phyloP scores from a whole-genome alignment of 2,113 vertebrate genomes.

The Carassius auratus region DNA sequence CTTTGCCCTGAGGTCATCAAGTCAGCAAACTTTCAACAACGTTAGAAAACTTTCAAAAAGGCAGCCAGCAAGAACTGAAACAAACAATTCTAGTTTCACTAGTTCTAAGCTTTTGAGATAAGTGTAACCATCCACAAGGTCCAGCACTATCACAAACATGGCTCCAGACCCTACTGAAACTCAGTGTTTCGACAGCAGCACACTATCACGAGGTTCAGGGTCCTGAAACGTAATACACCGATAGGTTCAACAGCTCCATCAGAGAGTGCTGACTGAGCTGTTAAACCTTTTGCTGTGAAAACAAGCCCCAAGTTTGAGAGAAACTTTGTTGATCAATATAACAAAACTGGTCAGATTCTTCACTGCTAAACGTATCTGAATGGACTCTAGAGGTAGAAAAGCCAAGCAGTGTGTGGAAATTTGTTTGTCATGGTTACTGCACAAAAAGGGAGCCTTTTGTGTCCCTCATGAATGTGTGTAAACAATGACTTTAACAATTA shows the following conservation, averaged over 20 bases:
- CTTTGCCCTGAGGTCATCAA: slow-evolving; percentile 22
- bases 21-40: slow-evolving; percentile 26
- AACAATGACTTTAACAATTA: slow-evolving; percentile 12
- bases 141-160: neutral
- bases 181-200: slow-evolving; percentile 12
- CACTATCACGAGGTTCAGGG: slow-evolving; percentile 26
- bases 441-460: neutral
- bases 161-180: neutral
- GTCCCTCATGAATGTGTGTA: neutral
- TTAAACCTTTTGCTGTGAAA: slow-evolving; percentile 16
- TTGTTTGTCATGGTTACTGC: neutral
- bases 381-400: neutral
- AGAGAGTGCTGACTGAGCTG: slow-evolving; percentile 2
- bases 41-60: slow-evolving; percentile 10
- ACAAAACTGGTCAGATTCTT: neutral
- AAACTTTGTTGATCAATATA: neutral
- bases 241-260: slow-evolving; percentile 9
- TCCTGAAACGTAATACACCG: slow-evolving; percentile 8
- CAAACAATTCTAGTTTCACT: slow-evolving; percentile 27
- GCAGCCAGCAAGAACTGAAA: neutral
- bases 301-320: neutral
- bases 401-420: no score
- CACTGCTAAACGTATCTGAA: neutral
- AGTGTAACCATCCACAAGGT: neutral
- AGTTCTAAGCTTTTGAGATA: neutral